Conservation (phyloP, 1,140 invertebrate species). For the Hycleus cichorii region DNA sequence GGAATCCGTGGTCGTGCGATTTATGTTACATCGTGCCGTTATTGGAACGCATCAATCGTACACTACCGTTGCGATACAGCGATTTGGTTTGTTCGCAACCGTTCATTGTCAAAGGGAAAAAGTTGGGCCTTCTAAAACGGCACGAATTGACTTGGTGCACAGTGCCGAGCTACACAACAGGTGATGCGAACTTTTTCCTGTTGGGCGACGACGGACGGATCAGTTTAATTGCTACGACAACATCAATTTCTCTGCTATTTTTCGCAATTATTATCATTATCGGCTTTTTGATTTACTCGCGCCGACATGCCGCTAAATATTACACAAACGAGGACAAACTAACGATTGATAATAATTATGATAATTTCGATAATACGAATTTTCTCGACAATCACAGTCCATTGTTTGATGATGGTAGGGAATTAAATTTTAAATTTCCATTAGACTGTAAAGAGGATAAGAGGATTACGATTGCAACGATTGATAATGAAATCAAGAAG, state of each 20-base stretch:
- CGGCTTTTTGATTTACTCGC: conserved; percentile 49
- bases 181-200: conserved; percentile 36
- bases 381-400: conserved; percentile 44
- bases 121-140: conserved; percentile 43
- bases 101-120: conserved; percentile 44
- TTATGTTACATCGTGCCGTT: conserved; percentile 53
- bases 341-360: conserved; percentile 16
- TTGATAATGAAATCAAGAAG: conserved; percentile 37
- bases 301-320: conserved; percentile 59
- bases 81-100: conserved; percentile 43
- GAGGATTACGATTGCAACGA: conserved; percentile 38
- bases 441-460: conserved; percentile 28
- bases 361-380: conserved; percentile 34
- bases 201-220: conserved; percentile 47
- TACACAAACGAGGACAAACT: conserved; percentile 65
- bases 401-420: conserved; percentile 33
- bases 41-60: conserved; percentile 47
- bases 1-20: conserved; percentile 63
- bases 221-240: conserved; percentile 52
- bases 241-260: conserved; percentile 46
- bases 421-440: conserved; percentile 40
- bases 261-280: conserved; percentile 46
- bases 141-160: conserved; percentile 48
- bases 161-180: conserved; percentile 30
- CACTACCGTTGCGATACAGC: conserved; percentile 41